Evolutionary conservation across 1,140 invertebrate species (phyloP), one percentile per base, ranked within the genome.

Genomic region (Zaprionus gabonicus): DNA sequence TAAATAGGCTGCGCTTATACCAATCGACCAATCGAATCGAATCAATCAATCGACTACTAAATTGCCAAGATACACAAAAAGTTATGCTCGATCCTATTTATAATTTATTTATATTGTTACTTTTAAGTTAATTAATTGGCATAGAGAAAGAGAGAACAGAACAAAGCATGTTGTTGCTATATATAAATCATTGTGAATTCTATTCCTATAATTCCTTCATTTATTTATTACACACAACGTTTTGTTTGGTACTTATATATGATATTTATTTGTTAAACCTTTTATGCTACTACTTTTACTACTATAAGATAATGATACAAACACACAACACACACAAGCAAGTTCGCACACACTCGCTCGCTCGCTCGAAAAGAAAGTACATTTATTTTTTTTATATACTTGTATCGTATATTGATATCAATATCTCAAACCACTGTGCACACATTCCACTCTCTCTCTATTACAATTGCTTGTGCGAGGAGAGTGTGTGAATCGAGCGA

Each of bases 131-230:
- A 46, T 17, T 17, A 36, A 70, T 75, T 78, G 44, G 71, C 62
- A 51, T 36, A 59, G 36, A 53, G 34, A 64, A 41, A 69, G 46
- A 63, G 27, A 56, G 41, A 64, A 64, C 55, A 66, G n/a, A 46
- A 46, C n/a, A 46, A 46, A 80, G 78, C 83, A 87, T 88, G 74
- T 81, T 76, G 73, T 78, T 82, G 81, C 81, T 82, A 82, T 76
- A 82, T 71, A 15, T 36, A 23, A 23, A 73, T 59, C 38, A 71
- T 65, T 65, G 31, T 51, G 13, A 58, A 15, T 17, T 46, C n/a
- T 44, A 44, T 44, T 44, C 41, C n/a, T 34, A 34, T 56, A 44
- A 55, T 65, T 82, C 6, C 27, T 82, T 75, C 62, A 59, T 63
- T 87, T 77, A 78, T 79, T 80, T 76, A 64, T 66, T 76, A 67